Percentiles rank a stretch among this genome's conserved stretches.
These are phyloP conservation scores for Gambusia holbrooki DNA, from an alignment of 2,113 vertebrate genomes.

Conservation along the genomic window DNA sequence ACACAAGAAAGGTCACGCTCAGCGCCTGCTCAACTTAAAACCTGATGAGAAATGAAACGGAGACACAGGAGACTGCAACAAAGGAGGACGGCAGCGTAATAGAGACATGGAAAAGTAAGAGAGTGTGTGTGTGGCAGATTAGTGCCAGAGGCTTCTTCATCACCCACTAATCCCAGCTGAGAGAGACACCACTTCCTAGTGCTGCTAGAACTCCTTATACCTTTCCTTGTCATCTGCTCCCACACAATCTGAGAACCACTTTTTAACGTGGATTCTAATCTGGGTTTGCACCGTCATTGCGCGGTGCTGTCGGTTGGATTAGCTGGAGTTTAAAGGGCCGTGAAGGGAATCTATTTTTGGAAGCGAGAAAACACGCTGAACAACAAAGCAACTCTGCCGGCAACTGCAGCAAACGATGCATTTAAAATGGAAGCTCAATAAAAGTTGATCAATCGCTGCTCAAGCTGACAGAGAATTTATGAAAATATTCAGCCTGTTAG, in stretches of 20 bases:
- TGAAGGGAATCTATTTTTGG: slow-evolving; percentile 60
- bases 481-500: not conserved
- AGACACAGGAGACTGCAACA: slow-evolving; percentile 41
- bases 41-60: slow-evolving; percentile 56
- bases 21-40: slow-evolving; percentile 16
- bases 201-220: slow-evolving; percentile 45
- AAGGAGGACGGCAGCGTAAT: slow-evolving; percentile 45
- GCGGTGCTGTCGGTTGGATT: slow-evolving; percentile 51
- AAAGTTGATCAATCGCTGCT: slow-evolving; percentile 26
- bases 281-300: slow-evolving; percentile 48
- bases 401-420: slow-evolving; percentile 39
- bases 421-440: not conserved
- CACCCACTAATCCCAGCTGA: slow-evolving; percentile 63
- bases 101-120: slow-evolving; percentile 27
- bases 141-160: slow-evolving; percentile 63
- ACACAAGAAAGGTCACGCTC: slow-evolving; percentile 38
- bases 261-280: slow-evolving; percentile 56
- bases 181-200: slow-evolving; percentile 45
- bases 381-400: slow-evolving; percentile 37
- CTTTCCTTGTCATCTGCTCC: slow-evolving; percentile 47
- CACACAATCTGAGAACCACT: slow-evolving; percentile 52
- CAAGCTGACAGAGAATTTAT: slow-evolving; percentile 6
- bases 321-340: slow-evolving; percentile 42
- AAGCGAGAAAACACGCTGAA: slow-evolving; percentile 33
- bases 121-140: slow-evolving; percentile 57